Conservation (phyloP, 2,797 vertebrate genomes). For the Melanogrammus aeglefinus region DNA sequence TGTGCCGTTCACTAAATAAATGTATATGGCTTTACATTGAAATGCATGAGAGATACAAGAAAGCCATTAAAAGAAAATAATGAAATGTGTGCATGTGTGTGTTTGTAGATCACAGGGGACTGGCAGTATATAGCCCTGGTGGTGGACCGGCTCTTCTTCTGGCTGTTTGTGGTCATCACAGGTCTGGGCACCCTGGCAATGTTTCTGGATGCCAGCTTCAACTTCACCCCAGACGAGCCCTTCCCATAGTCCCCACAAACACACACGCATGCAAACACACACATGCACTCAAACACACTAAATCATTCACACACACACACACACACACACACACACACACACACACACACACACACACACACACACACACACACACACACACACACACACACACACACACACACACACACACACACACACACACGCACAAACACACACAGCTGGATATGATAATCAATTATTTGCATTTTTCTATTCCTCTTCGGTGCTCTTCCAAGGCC, state of each 20-base stretch:
- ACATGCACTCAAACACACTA: no score
- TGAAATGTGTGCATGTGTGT: slow-evolving; percentile 6
- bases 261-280: no score
- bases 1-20: no score
- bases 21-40: no score
- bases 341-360: not conserved
- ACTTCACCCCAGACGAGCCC: slow-evolving; percentile 75
- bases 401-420: not conserved
- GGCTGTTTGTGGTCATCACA: slow-evolving; percentile 78
- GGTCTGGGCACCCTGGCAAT: slow-evolving; percentile 76
- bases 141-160: slow-evolving; percentile 79
- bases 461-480: not conserved
- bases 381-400: no score
- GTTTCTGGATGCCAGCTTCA: slow-evolving; percentile 81
- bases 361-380: no score
- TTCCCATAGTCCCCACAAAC: slow-evolving; percentile 59
- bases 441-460: not conserved
- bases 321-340: no score
- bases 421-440: slow-evolving; percentile 7
- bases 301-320: no score
- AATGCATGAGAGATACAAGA: no score
- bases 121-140: slow-evolving; percentile 81
- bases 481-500: not conserved
- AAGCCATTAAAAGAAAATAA: not conserved
- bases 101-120: slow-evolving; percentile 73